Percentiles rank a stretch among this genome's conserved stretches.
Conservation (phyloP, 1,140 invertebrate species). For the Bombus confusus region DNA sequence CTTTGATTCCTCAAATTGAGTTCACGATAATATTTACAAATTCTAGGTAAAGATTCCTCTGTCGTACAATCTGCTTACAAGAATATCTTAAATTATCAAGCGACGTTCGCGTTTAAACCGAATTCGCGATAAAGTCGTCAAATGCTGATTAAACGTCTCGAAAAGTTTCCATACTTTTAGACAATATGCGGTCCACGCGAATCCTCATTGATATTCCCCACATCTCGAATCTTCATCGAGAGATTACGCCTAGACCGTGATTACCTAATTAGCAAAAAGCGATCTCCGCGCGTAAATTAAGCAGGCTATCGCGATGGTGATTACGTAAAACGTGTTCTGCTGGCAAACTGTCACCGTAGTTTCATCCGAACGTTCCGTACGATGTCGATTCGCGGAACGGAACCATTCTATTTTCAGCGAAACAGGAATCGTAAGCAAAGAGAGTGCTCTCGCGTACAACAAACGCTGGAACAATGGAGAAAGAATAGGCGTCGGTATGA, state of each 20-base stretch:
- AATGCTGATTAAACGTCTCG: not conserved
- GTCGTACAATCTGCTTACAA: too few relatives aligned
- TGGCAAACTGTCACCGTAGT: not conserved
- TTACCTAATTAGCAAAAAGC: not conserved
- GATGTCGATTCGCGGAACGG: too few relatives aligned
- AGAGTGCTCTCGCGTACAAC: too few relatives aligned
- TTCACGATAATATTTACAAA: too few relatives aligned
- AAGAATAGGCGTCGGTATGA: not conserved
- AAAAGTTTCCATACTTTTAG: not conserved
- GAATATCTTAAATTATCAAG: too few relatives aligned
- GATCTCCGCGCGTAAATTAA: not conserved
- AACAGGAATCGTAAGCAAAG: not conserved
- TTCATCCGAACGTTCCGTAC: not conserved
- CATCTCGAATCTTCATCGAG: not conserved
- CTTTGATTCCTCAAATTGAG: too few relatives aligned
- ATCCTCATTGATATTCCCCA: not conserved
- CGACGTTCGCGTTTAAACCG: too few relatives aligned
- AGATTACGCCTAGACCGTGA: not conserved
- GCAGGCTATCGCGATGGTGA: not conserved
- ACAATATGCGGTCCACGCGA: not conserved
- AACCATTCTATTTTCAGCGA: not conserved
- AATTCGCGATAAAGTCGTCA: too few relatives aligned
- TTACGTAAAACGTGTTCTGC: not conserved
- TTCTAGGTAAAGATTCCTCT: too few relatives aligned
- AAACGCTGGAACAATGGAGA: constrained; percentile 1